Base-by-base conservation (phyloP, 1,140 invertebrate genomes). In the Caenorhabditis latens region DNA sequence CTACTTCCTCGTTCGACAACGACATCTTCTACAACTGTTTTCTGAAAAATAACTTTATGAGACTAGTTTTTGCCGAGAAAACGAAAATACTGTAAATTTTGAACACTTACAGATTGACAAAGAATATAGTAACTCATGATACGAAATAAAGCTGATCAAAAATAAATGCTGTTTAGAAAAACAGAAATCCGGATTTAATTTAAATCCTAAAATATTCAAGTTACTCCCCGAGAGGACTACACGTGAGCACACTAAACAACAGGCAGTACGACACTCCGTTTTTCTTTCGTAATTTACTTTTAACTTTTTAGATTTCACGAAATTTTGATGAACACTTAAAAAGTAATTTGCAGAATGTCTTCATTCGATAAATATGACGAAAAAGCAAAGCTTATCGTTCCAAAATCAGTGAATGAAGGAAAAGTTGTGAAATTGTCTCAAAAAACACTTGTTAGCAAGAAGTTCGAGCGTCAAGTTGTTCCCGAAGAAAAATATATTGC, bases 401-500 rank as follows among this genome's bases (percentile, higher is more conserved):
- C 89, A 19, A 87, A 83, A 50, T 57, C 87, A 8, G 13, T 42
- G 4, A 84, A 84, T 21, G 75, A 88, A 19, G 84, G 86, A 43
- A 88, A 89, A 84, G 86, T 88, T 24, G 89, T 90, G 11, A 87
- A 85, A 85, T 21, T 90, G 6, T 87, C 63, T 13, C 82, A 89
- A 40, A 89, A 90, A 50, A 85, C 32, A 8, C 53, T 90, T 14
- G 58, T 75, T 16, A 90, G 87, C 11, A 53, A 87, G 43, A 88
- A 88, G 53, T 24, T 58, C 14, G 85, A 85, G 21, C 55, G 90
- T 14, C 89, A 89, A 55, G 90, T 93, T 48, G 58, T 93, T 24
- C 89, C 92, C 13, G 93, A 93, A 85, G 93, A 93, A 57, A 85
- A 93, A 84, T 93, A 92, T 89, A 92, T 93, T 24, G 93, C 96